These are phyloP conservation scores for Chaunax sp. DNA, from an alignment of 2,797 vertebrate species.

Conservation along the genomic window DNA sequence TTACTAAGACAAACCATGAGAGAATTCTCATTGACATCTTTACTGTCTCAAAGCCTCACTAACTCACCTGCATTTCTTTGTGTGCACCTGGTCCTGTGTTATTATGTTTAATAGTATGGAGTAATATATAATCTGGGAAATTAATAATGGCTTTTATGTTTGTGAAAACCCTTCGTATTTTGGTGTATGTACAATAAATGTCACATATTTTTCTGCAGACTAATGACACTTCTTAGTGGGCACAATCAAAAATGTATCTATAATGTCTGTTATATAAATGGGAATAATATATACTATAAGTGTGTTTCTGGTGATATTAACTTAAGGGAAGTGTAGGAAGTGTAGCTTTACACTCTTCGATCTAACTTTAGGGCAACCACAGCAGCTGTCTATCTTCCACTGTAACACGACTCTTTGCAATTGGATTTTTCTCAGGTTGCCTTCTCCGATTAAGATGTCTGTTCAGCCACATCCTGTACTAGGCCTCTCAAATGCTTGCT, in stretches of 20 bases:
- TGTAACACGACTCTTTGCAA: constrained; percentile 22
- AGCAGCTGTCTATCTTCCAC: constrained; percentile 17
- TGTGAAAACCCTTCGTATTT: too few relatives aligned
- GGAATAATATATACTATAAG: neutral
- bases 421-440: constrained; percentile 34
- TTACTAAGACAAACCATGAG: too few relatives aligned
- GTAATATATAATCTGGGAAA: neutral
- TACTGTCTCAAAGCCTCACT: too few relatives aligned
- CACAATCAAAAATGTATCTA: too few relatives aligned
- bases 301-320: neutral
- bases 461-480: constrained; percentile 24
- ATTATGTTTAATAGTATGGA: neutral
- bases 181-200: too few relatives aligned
- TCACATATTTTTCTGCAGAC: too few relatives aligned
- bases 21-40: too few relatives aligned
- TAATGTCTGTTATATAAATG: neutral
- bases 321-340: constrained; percentile 13
- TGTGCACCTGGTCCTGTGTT: neutral
- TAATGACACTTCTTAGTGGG: too few relatives aligned
- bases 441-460: constrained; percentile 13
- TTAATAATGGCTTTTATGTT: too few relatives aligned
- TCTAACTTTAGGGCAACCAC: constrained; percentile 1
- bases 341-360: constrained; percentile 21
- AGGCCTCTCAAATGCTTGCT: constrained; percentile 19
- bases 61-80: neutral